Evolutionary conservation across 2,888 invertebrate species (phyloP).

Genomic region (Ptychoptera contaminata): DNA sequence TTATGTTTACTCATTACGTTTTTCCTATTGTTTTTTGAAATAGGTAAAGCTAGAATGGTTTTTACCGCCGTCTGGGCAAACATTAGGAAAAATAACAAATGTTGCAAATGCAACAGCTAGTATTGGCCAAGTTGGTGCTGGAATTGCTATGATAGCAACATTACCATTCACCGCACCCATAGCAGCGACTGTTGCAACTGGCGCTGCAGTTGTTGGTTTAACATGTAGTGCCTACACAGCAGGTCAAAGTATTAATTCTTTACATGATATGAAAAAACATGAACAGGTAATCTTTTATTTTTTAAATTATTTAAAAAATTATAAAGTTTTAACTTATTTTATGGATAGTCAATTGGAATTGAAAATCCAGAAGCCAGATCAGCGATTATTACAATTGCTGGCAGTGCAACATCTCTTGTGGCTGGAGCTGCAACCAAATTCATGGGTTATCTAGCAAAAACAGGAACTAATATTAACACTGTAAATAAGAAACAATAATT

Average conservation of each 20-base stretch:
- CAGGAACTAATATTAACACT: constrained; percentile 12
- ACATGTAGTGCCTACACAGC: constrained; percentile 14
- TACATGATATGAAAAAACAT: constrained; percentile 20
- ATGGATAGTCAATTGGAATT: neutral
- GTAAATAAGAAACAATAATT: neutral
- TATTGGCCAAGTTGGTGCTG: neutral
- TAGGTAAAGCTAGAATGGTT: constrained; percentile 3
- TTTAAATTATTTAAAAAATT: neutral
- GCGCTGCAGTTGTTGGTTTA: constrained; percentile 16
- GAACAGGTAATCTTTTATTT: too few relatives aligned
- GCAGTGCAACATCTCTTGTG: constrained; percentile 18
- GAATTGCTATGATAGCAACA: neutral
- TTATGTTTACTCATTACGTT: too few relatives aligned
- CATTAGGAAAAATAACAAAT: neutral
- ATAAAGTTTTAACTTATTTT: neutral
- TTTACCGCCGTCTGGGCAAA: neutral
- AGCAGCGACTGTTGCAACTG: neutral
- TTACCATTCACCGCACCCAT: neutral
- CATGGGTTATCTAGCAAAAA: constrained; percentile 16
- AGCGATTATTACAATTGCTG: constrained; percentile 19
- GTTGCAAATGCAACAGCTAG: neutral
- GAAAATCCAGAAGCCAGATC: constrained; percentile 18
- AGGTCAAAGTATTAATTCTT: constrained; percentile 16
- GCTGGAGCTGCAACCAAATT: constrained; percentile 19
- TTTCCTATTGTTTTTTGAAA: neutral